Evolutionary conservation across 2,888 invertebrate genomes (phyloP), one percentile per base, ranked within the genome.

Genomic region (Papilio gigon): DNA sequence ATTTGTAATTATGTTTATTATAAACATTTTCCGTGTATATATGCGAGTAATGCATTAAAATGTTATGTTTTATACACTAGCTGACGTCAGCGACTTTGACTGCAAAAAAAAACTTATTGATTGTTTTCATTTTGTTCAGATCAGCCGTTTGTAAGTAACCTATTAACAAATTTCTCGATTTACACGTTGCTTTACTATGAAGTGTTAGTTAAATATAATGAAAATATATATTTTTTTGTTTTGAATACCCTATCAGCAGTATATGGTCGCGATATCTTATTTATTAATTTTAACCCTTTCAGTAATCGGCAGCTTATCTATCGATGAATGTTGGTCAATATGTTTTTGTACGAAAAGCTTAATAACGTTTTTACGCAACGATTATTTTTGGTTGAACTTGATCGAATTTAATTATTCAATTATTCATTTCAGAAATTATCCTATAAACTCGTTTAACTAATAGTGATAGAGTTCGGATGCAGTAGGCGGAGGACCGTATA

Each of bases 21-120:
- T 33, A 62, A 47, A 47, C 47, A 33, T 62, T 62, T 62, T 62
- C 62, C 47, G 47, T 14, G 17, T 4, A 22, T 22, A n/a, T 40
- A 40, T 40, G 4, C 22, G 22, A 4, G n/a, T n/a, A n/a, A n/a
- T n/a, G n/a, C n/a, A n/a, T n/a, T n/a, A n/a, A n/a, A n/a, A n/a
- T n/a, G n/a, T n/a, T n/a, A n/a, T n/a, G n/a, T n/a, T n/a, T n/a
- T n/a, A n/a, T n/a, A n/a, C n/a, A n/a, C n/a, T n/a, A n/a, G n/a
- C n/a, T n/a, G n/a, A n/a, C n/a, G n/a, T n/a, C n/a, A n/a, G n/a
- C n/a, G n/a, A n/a, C n/a, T n/a, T n/a, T n/a, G n/a, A 50, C 12
- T 25, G 47, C 12, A 12, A 4, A 12, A 12, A 50, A 17, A 17
- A 42, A 6, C 1, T 6, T 35, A 35, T 42, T 42, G 1, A 8